Conservation (phyloP, 2,888 invertebrate genomes). For the Zhuqinia jingwanae region DNA sequence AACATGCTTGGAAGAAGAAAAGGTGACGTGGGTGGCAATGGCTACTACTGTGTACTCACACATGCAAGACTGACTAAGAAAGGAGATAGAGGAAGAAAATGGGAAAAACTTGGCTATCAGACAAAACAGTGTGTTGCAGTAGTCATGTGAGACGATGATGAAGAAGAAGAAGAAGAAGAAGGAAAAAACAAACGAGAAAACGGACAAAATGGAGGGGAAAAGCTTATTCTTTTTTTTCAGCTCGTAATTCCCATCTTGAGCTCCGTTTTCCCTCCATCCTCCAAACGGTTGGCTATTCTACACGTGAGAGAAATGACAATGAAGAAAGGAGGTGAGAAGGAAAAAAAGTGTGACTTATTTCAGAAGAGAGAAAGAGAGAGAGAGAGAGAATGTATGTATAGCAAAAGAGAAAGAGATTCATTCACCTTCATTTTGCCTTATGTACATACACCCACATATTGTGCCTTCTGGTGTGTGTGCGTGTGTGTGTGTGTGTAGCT, state of each 20-base stretch:
- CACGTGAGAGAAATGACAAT: constrained; percentile 73
- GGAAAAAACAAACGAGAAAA: constrained; percentile 35
- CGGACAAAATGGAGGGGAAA: constrained; percentile 23
- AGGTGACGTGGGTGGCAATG: background rate
- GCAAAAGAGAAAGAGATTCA: constrained; percentile 33
- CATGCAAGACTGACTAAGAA: background rate
- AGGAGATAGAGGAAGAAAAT: constrained; percentile 8
- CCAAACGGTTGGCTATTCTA: constrained; percentile 71
- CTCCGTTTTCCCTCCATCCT: constrained; percentile 69
- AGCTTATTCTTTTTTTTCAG: constrained; percentile 54
- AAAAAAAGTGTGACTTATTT: constrained; percentile 51
- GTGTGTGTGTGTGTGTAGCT: no score
- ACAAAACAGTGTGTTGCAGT: constrained; percentile 65
- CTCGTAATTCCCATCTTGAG: constrained; percentile 71
- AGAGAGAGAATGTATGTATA: background rate
- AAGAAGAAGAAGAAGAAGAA: background rate
- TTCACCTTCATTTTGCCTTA: background rate
- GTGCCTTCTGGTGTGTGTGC: no score
- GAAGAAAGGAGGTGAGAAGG: constrained; percentile 5
- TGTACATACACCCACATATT: background rate
- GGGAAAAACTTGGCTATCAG: constrained; percentile 64
- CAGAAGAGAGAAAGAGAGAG: background rate
- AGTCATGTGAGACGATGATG: background rate
- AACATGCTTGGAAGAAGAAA: background rate
- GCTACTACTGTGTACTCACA: no score